A percentile compares a stretch with the other conserved stretches of the same genome.
phyloP scores from a whole-genome alignment of 2,888 invertebrate genomes.

The Tiliacea citrago region DNA sequence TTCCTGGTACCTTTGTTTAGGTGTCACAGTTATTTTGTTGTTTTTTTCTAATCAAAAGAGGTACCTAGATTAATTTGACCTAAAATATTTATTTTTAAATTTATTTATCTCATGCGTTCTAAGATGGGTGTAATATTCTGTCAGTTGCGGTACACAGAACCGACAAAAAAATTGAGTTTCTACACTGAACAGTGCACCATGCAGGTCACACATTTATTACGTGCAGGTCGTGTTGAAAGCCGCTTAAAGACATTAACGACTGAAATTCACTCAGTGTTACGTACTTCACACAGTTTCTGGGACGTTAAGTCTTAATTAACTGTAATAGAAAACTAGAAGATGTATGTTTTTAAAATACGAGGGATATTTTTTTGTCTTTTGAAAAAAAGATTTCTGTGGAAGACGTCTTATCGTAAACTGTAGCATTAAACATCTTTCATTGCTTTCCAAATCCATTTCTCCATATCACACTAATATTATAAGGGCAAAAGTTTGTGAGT shows the following conservation, averaged over 20 bases:
- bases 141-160: neutral
- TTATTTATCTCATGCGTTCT: neutral
- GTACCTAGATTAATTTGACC: too few relatives aligned
- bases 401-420: neutral
- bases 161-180: neutral
- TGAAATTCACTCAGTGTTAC: conserved; percentile 41
- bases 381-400: neutral
- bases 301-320: conserved; percentile 39
- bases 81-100: too few relatives aligned
- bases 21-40: neutral
- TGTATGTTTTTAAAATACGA: conserved; percentile 9
- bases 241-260: conserved; percentile 44
- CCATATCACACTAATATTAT: too few relatives aligned
- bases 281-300: conserved; percentile 19
- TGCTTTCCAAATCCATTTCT: neutral
- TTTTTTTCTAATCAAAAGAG: neutral
- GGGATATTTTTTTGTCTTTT: neutral
- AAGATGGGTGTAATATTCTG: neutral
- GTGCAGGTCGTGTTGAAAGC: conserved; percentile 40
- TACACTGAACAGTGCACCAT: neutral
- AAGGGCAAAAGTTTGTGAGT: too few relatives aligned
- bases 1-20: conserved; percentile 67
- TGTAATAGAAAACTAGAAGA: conserved; percentile 24
- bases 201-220: conserved; percentile 45
- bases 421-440: neutral